Evolutionary conservation across 2,888 invertebrate genomes (phyloP).

Genomic region (Aspidapion aeneum): DNA sequence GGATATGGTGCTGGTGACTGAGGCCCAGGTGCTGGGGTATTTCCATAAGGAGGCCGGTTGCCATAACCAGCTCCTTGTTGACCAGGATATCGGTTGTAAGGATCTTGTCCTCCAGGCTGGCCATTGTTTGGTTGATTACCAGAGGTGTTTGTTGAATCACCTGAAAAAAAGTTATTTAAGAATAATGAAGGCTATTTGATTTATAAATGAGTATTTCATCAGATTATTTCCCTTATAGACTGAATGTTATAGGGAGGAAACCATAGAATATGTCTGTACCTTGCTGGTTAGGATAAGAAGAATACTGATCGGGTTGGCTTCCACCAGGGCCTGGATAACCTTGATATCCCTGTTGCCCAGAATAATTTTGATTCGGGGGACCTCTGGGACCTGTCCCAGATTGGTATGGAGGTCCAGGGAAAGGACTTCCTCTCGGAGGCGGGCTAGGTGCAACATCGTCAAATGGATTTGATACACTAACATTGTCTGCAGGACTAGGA

Average conservation of each 20-base stretch:
- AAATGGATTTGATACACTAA: conserved; percentile 83
- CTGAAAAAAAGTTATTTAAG: too few relatives aligned
- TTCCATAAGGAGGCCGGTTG: conserved; percentile 45
- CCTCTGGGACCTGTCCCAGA: conserved; percentile 46
- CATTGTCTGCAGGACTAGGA: conserved; percentile 61
- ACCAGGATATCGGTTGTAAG: conserved; percentile 45
- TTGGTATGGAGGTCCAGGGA: conserved; percentile 47
- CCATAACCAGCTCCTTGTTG: conserved; percentile 39
- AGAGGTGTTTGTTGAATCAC: conserved; percentile 44
- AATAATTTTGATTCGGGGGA: conserved; percentile 48
- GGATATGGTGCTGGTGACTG: conserved; percentile 48
- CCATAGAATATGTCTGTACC: too few relatives aligned
- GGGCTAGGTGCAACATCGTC: conserved; percentile 67
- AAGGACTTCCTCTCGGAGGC: conserved; percentile 44
- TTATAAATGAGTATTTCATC: conserved; percentile 76
- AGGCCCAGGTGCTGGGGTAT: conserved; percentile 35
- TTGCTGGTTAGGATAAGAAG: conserved; percentile 51
- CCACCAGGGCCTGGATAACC: conserved; percentile 48
- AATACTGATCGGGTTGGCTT: conserved; percentile 54
- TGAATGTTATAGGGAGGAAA: too few relatives aligned
- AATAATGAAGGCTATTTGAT: too few relatives aligned
- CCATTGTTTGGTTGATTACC: conserved; percentile 40
- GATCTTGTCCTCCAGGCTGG: conserved; percentile 43
- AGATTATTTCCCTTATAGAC: too few relatives aligned
- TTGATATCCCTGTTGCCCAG: conserved; percentile 59